phyloP scores from a whole-genome alignment of 2,797 vertebrate genomes.

The Gymnothorax javanicus region DNA sequence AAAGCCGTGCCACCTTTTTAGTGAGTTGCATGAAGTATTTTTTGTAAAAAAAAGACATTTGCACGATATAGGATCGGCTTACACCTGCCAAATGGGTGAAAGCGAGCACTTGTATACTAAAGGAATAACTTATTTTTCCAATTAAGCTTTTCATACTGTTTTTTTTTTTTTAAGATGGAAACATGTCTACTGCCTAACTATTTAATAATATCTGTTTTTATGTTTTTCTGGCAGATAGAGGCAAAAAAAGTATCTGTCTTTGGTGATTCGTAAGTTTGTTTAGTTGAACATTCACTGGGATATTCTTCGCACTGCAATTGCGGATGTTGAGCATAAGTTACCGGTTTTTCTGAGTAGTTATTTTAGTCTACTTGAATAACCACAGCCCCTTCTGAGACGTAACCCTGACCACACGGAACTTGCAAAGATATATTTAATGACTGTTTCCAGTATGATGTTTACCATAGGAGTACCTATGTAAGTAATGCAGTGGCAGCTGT shows the following conservation, averaged over 20 bases:
- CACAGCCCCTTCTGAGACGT: not conserved
- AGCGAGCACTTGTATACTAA: too few relatives aligned
- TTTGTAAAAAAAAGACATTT: not conserved
- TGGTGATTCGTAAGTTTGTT: not conserved
- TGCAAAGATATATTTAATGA: not conserved
- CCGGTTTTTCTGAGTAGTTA: not conserved
- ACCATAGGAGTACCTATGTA: not conserved
- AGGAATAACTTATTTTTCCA: too few relatives aligned
- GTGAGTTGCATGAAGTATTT: not conserved
- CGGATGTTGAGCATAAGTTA: not conserved
- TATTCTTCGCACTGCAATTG: not conserved
- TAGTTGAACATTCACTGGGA: not conserved
- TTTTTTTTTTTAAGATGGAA: too few relatives aligned
- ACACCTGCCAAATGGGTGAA: not conserved
- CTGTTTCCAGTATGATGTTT: not conserved
- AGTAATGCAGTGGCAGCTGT: not conserved
- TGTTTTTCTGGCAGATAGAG: not conserved
- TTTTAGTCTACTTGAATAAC: not conserved
- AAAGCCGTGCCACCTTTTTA: not conserved
- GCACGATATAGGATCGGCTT: not conserved
- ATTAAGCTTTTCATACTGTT: too few relatives aligned
- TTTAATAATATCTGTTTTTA: not conserved
- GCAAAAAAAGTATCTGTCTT: not conserved
- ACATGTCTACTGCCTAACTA: not conserved
- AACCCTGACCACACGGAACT: not conserved